Base-by-base conservation (phyloP, 2,888 invertebrate species). In the Eurytoma californica region DNA sequence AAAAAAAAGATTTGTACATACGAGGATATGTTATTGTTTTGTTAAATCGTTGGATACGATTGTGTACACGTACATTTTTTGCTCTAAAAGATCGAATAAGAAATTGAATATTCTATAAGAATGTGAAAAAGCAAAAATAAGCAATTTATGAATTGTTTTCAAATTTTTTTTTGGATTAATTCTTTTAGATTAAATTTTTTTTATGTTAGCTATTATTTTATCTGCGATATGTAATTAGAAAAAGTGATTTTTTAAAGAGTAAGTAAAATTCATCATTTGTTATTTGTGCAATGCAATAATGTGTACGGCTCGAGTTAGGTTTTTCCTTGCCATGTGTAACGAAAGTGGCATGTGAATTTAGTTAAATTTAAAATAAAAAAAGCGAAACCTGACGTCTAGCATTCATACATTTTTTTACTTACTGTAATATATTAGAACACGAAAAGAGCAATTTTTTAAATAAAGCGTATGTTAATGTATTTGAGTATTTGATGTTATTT, bases 401-500 rank as follows among this genome's bases (percentile, higher is more conserved):
- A 82, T 85, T 85, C 65, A 77, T 82, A 78, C 75, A 81, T 83
- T 86, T 86, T 84, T 86, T 82, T 87, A 86, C 84, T 86, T 82
- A 86, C 84, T 89, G 87, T 89, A 88, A 87, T 84, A 86, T 87
- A 86, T 80, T 85, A 86, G 87, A 83, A 39, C 83, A 83, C 81
- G 85, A 82, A 82, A 85, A 84, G 82, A 80, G 30, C 61, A 78
- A 83, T 84, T 85, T 80, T 73, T 80, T 85, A 83, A 87, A 87
- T 86, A 87, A 87, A 87, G 84, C 83, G 80, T 80, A 80, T 77
- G 76, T 73, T 77, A 80, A 80, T 72, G 76, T 68, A 67, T 75
- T 61, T 76, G 68, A 74, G 68, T 66, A 47, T 70, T 72, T 73
- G 16, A 55, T 74, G 28, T 72, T 72, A 28, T 63, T 80, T 69